Evolutionary conservation across 2,888 invertebrate genomes (phyloP).

Genomic region (Parelbella ahira): DNA sequence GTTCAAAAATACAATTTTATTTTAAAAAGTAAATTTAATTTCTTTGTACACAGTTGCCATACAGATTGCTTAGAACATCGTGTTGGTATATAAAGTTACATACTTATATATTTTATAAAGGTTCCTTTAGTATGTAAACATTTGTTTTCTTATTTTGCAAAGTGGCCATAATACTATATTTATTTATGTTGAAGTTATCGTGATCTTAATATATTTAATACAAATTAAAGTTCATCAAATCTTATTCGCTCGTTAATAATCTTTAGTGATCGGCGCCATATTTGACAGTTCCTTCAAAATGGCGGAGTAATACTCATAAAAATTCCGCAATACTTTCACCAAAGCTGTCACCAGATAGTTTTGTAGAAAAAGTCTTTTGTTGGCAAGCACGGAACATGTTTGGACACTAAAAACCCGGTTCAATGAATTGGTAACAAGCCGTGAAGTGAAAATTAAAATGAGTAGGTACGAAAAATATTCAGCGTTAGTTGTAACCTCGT

Average conservation of each 20-base stretch:
- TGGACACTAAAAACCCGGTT: slow-evolving; percentile 46
- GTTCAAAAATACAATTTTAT: not conserved
- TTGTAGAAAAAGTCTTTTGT: slow-evolving; percentile 39
- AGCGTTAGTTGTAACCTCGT: too few species aligned
- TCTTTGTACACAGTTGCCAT: too few species aligned
- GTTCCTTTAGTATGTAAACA: too few species aligned
- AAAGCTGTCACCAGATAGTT: slow-evolving; percentile 40
- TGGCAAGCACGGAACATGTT: slow-evolving; percentile 50
- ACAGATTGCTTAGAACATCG: too few species aligned
- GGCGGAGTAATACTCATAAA: slow-evolving; percentile 35
- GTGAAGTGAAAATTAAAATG: slow-evolving; percentile 42
- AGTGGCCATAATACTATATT: too few species aligned
- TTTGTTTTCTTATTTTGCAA: too few species aligned
- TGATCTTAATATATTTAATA: too few species aligned
- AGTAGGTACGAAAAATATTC: too few species aligned
- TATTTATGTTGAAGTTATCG: too few species aligned
- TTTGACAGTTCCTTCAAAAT: slow-evolving; percentile 18
- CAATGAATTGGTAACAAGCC: slow-evolving; percentile 48
- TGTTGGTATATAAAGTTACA: too few species aligned
- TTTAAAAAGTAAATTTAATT: not conserved
- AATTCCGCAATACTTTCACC: slow-evolving; percentile 59
- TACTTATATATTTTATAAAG: too few species aligned
- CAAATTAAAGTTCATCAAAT: too few species aligned
- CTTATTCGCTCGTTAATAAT: not conserved
- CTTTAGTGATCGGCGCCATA: slow-evolving; percentile 1